Base-by-base conservation (phyloP, 2,888 invertebrate species). In the Athripsodes cinereus region DNA sequence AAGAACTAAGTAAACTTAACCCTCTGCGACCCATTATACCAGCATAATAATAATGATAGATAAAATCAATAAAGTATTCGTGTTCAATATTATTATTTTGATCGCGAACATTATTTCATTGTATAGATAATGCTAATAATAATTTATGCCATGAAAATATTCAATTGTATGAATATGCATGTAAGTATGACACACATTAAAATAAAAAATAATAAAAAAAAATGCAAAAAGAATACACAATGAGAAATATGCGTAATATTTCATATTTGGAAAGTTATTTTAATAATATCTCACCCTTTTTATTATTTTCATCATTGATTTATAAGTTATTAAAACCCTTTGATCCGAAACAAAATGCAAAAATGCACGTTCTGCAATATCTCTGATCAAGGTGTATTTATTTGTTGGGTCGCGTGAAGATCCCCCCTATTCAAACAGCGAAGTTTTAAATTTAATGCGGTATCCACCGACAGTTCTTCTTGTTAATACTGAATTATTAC, bases 291-390 rank as follows among this genome's bases (percentile, higher is more conserved):
- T 55, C 62, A 55, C 59, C 61, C 61, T 58, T 63, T 40, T 53
- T 52, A 59, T 63, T 63, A 63, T 63, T 58, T n/a, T 61, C 63
- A 57, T 55, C 57, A 51, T 61, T 63, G 63, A 63, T 63, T 63
- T 63, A 63, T 63, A 63, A 61, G 63, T 61, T 61, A 63, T 63
- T 63, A 63, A 40, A 62, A 55, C 61, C 63, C 53, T 63, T 63
- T 60, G 55, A 55, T 54, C 53, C 44, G 53, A 49, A 31, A 51
- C 59, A 53, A 61, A 63, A 61, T 59, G 61, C 63, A 63, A 59
- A 61, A 59, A 34, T 57, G 47, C 59, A 55, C 26, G 53, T 47
- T 48, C 16, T 31, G 60, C 62, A 60, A 59, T 52, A 40, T 26
- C 40, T 57, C n/a, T 3, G 40, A 40, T 40, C 40, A 26, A 52